Base-by-base conservation (phyloP, 2,113 vertebrate species). In the Actinemys pallida region DNA sequence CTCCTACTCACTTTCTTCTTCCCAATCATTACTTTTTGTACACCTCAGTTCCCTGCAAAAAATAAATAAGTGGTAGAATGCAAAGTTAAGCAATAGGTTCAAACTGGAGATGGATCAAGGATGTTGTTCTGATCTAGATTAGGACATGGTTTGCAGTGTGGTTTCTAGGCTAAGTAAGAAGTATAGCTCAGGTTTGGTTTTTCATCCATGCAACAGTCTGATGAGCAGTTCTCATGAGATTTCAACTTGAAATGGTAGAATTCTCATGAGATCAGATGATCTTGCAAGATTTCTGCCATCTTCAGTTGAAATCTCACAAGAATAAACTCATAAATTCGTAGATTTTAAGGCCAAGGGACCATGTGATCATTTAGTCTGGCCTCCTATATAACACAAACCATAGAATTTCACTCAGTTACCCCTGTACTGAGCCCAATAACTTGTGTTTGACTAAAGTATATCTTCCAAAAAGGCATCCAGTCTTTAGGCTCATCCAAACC, bases 301-400 rank as follows among this genome's bases (percentile, higher is more conserved):
- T 92, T 52, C 53, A 89, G 47, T 81, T 6, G 10, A 47, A 93
- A 84, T 22, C 52, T 84, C 27, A 24, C 39, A 56, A 76, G 56
- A 87, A 39, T 1, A 56, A 0, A 5, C 22, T 11, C 54, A 83
- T 35, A 47, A 50, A 47, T 90, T 75, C 53, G 0, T 13, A 59
- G 31, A 11, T 52, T 81, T 86, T 25, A 54, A 90, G 45, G 16
- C n/a, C 50, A 80, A 95, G 17, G 39, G 13, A n/a, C 92, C 93
- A 45, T 27, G 12, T 92, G 87, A 90, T 81, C 50, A 8, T 62
- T 24, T 75, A 54, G 19, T 81, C 47, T 57, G 56, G 10, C 88
- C 49, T 90, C 57, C 54, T 88, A 72, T n/a, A 1, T 1, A 81
- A 14, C 75, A 42, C 45, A 72, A n/a, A 29, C 84, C 72, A 47